Evolutionary conservation across 2,797 vertebrate species (phyloP), one percentile per base, ranked within the genome.

Genomic region (Monodelphis domestica): DNA sequence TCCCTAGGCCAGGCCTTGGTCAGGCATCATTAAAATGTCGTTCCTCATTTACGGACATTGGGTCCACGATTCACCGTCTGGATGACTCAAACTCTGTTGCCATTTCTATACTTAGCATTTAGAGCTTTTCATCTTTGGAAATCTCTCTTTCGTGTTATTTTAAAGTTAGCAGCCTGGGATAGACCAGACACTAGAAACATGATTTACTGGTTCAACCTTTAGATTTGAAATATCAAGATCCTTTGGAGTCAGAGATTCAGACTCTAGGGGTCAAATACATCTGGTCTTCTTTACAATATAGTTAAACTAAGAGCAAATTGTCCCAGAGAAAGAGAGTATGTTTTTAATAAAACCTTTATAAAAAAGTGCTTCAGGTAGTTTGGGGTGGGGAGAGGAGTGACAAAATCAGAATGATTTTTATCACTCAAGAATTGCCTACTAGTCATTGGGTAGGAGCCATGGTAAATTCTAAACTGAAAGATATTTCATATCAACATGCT

Each of bases 81-180:
- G 63, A 28, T 5, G 78, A 88, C 54, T 12, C 51, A 70, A 91
- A 78, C 1, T 7, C 53, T 89, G 90, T 5, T 88, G 54, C 21
- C 95, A 63, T 95, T 93, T 94, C 52, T 94, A 94, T 92, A 90
- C 33, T 92, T 95, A 33, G 50, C 24, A 33, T 38, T 91, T 91
- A 88, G 38, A 21, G 2, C 53, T 21, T 89, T n/a, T 5, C 5
- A 57, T 88, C 56, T 88, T 55, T 5, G 53, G 15, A 14, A 57
- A 29, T 53, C 93, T 93, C 24, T 91, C 56, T 57, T n/a, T 78
- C 26, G 70, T 78, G 70, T 78, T 70, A 70, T 70, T 70, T 70
- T 78, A 78, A 54, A 53, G 15, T 78, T 96, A 92, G 6, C 91
- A 28, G 53, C 51, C 93, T 33, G 30, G 51, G 56, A 89, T 92